Base-by-base conservation (phyloP, 2,797 vertebrate genomes). In the Rhynchotus rufescens region DNA sequence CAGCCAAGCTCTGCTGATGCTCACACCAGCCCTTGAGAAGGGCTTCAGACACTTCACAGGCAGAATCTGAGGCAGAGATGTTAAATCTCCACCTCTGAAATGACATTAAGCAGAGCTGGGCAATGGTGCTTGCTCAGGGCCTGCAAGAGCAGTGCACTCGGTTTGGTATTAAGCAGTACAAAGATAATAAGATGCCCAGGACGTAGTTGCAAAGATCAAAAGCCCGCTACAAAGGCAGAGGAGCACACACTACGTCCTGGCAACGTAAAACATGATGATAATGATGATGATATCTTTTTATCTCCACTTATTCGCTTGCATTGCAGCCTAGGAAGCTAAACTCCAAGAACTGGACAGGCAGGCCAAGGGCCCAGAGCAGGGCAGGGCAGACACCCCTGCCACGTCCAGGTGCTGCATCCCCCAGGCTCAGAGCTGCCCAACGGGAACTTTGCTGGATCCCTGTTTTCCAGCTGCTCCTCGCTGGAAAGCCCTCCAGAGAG, bases 241-340 rank as follows among this genome's bases (percentile, higher is more conserved):
- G 26, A 54, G 28, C 21, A 9, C 0, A 13, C 7, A 15, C 56
- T 40, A 11, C 12, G 8, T 42, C 65, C 49, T 40, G 20, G 9
- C 7, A 7, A 10, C 11, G 9, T 26, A 56, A 49, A 66, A 19
- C 11, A 32, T 5, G 47, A 19, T 0, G 0, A 19, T 0, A 0
- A 2, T 34, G 72, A 67, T 45, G 59, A 25, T 14, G 23, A 19
- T n/a, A 26, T 28, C 52, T 30, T 16, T 30, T 54, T 30, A 30
- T 30, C 28, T 54, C 17, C 28, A 49, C 47, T 22, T 49, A 22
- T 23, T 12, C 12, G 47, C 47, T 23, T 49, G 32, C 3, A 52
- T 9, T 45, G 32, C n/a, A 57, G 30, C 72, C 19, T 9, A 8
- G 16, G 25, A 15, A 75, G 75, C 10, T 72, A 26, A 75, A 49